A percentile compares a stretch with the other conserved stretches of the same genome.
Conservation (phyloP, 2,888 invertebrate genomes). For the Xestoiulus laeticollis region DNA sequence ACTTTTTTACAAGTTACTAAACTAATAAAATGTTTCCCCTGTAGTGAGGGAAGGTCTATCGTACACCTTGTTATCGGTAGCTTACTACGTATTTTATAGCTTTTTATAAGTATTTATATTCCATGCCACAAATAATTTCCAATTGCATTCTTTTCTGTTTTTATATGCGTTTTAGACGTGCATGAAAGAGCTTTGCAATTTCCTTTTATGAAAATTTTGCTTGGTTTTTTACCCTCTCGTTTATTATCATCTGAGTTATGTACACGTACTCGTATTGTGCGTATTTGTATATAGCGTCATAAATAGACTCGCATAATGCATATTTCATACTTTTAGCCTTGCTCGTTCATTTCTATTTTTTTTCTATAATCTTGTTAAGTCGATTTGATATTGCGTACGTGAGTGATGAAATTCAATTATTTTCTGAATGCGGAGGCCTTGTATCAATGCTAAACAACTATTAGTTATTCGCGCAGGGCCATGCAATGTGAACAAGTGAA, state of each 20-base stretch:
- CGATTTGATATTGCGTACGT: not conserved
- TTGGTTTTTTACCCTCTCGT: not conserved
- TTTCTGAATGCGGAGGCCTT: not conserved
- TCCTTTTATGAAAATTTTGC: not conserved
- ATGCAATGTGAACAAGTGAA: not conserved
- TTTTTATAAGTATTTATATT: slow-evolving; percentile 10
- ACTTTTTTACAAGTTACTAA: not conserved
- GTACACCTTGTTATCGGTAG: not conserved
- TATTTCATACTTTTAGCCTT: slow-evolving; percentile 3
- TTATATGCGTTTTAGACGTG: not conserved
- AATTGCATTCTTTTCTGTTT: not conserved
- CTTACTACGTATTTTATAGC: not conserved
- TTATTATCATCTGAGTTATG: not conserved
- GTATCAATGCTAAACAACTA: not conserved
- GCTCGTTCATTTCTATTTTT: not conserved
- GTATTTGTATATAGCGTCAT: not conserved
- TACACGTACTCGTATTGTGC: not conserved
- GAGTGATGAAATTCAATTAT: slow-evolving; percentile 9
- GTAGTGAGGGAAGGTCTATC: not conserved
- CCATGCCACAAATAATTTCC: not conserved
- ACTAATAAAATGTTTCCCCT: not conserved
- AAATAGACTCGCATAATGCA: not conserved
- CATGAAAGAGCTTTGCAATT: slow-evolving; percentile 8
- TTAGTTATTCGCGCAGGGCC: not conserved
- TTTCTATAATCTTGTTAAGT: not conserved